A percentile compares a stretch with the other conserved stretches of the same genome.
Conservation (phyloP, 1,140 invertebrate genomes). For the Steinernema feltiae region DNA sequence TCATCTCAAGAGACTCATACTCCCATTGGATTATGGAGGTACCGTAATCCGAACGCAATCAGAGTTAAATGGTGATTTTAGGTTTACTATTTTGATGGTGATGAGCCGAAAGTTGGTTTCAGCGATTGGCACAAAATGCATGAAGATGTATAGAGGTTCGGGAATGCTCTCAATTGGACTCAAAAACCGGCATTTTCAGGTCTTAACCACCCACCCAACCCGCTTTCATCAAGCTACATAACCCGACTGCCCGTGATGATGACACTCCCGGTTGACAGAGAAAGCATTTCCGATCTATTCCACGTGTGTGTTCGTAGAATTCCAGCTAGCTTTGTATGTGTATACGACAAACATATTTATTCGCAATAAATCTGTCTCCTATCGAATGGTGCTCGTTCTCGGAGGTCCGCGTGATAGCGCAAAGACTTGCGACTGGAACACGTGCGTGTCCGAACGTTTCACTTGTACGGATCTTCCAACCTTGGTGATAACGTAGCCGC, state of each 20-base stretch:
- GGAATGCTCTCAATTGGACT: not conserved
- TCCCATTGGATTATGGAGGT: slow-evolving; percentile 58
- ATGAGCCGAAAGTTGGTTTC: slow-evolving; percentile 44
- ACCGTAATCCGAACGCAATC: not conserved
- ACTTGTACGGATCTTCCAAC: too few species aligned
- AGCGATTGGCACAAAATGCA: slow-evolving; percentile 56
- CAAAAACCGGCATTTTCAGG: too few species aligned
- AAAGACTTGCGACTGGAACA: too few species aligned
- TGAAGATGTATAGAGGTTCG: slow-evolving; percentile 8
- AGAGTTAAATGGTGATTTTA: slow-evolving; percentile 23
- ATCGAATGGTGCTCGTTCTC: too few species aligned
- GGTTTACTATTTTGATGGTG: slow-evolving; percentile 51
- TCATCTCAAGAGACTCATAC: slow-evolving; percentile 53
- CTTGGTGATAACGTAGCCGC: too few species aligned
- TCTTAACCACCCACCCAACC: too few species aligned
- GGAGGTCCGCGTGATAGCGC: too few species aligned
- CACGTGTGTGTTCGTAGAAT: too few species aligned
- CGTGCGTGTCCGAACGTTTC: too few species aligned
- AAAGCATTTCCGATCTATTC: not conserved
- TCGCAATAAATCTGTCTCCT: too few species aligned
- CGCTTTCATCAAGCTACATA: not conserved
- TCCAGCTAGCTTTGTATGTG: too few species aligned
- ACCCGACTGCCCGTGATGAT: not conserved
- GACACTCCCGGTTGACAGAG: not conserved
- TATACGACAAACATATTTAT: too few species aligned